Percentiles rank a stretch among this genome's conserved stretches.
Conservation (phyloP, 2,888 invertebrate genomes). For the Marasmarcha lunaedactyla region DNA sequence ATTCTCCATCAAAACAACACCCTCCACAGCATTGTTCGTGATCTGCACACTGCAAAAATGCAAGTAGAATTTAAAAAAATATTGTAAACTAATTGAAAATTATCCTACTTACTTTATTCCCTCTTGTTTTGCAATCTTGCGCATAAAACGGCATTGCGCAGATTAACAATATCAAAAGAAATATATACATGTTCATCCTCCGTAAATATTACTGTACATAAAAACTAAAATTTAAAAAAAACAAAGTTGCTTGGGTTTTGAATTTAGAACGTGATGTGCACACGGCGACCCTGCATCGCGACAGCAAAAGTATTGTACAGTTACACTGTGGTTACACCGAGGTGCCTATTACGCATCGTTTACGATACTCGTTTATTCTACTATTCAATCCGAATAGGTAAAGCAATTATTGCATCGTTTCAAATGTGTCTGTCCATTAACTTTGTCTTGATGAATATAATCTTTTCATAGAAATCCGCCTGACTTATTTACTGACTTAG, state of each 20-base stretch:
- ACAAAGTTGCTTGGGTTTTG: neutral
- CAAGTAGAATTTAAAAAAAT: neutral
- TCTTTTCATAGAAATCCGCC: too few species aligned
- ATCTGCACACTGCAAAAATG: conserved; percentile 46
- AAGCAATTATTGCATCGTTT: too few species aligned
- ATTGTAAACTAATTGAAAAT: neutral
- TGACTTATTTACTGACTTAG: too few species aligned
- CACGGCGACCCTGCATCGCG: neutral
- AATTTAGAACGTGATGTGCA: neutral
- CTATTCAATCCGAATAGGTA: too few species aligned
- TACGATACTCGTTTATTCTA: too few species aligned
- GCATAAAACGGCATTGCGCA: conserved; percentile 12
- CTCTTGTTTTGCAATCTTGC: conserved; percentile 50
- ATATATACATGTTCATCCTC: neutral
- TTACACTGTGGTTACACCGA: too few species aligned
- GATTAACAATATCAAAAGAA: neutral
- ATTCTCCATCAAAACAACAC: conserved; percentile 62
- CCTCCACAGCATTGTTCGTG: conserved; percentile 71
- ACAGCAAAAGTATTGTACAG: too few species aligned
- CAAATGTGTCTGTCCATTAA: too few species aligned
- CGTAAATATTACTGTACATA: neutral
- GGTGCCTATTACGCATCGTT: too few species aligned
- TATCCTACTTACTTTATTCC: conserved; percentile 31
- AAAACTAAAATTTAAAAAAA: neutral
- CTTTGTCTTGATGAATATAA: too few species aligned